Percentiles rank a stretch among this genome's conserved stretches.
phyloP scores from a whole-genome alignment of 2,113 vertebrate genomes.

The Pachypanchax playfairii region DNA sequence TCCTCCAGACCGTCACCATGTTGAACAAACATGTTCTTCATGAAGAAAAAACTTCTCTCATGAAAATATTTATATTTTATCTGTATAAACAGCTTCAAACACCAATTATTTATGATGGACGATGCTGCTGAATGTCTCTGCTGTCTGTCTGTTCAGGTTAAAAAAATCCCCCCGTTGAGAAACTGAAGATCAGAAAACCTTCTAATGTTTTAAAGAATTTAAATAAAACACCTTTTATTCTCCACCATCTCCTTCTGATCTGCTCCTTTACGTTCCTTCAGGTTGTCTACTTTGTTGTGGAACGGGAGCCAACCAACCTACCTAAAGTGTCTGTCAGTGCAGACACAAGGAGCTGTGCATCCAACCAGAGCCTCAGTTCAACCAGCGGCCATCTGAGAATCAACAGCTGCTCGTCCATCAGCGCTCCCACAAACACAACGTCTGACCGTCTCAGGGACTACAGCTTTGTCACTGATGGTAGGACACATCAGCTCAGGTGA shows the following conservation, averaged over 20 bases:
- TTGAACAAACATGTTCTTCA: too few relatives aligned
- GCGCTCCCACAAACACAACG: constrained; percentile 67
- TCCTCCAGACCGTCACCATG: too few relatives aligned
- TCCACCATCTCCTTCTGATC: not conserved
- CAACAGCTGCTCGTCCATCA: constrained; percentile 66
- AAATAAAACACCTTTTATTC: not conserved
- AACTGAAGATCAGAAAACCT: too few relatives aligned
- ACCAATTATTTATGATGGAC: too few relatives aligned
- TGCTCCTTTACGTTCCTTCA: constrained; percentile 39
- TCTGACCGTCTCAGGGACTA: constrained; percentile 68
- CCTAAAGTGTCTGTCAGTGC: constrained; percentile 45
- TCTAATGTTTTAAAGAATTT: too few relatives aligned
- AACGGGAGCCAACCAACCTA: constrained; percentile 69
- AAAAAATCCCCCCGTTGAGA: too few relatives aligned
- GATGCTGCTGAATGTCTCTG: too few relatives aligned
- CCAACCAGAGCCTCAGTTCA: constrained; percentile 28
- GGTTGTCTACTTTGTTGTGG: constrained; percentile 82
- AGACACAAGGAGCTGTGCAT: constrained; percentile 37
- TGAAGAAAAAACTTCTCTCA: too few relatives aligned
- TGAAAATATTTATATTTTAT: too few relatives aligned
- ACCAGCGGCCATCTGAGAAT: constrained; percentile 39
- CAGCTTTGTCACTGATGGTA: constrained; percentile 85
- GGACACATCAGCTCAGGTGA: constrained; percentile 1
- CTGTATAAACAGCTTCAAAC: too few relatives aligned
- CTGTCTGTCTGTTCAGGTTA: too few relatives aligned